phyloP scores from a whole-genome alignment of 2,113 vertebrate species.

The Heloderma charlesbogerti region DNA sequence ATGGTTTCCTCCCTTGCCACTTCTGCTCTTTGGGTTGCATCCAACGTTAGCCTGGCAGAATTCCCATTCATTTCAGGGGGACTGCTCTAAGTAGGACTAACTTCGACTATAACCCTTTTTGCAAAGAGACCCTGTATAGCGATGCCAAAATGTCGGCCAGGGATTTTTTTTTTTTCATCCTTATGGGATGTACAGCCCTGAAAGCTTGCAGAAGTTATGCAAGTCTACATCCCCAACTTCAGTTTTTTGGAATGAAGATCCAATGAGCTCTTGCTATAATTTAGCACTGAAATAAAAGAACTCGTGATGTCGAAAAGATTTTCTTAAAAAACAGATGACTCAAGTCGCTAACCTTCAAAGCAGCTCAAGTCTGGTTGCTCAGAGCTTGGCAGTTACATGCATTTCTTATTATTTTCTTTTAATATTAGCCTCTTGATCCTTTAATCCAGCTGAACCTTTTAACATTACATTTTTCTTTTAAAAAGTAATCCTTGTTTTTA shows the following conservation, averaged over 20 bases:
- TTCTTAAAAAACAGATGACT: constrained; percentile 17
- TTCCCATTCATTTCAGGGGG: no score
- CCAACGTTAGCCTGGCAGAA: no score
- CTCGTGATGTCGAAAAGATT: constrained; percentile 41
- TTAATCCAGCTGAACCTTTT: constrained; percentile 66
- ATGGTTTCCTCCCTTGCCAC: neutral
- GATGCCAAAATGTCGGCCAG: neutral
- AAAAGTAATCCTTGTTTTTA: constrained; percentile 53
- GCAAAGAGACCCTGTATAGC: neutral
- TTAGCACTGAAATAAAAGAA: constrained; percentile 50
- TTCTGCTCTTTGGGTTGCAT: no score
- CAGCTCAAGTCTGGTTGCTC: constrained; percentile 36
- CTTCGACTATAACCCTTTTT: neutral
- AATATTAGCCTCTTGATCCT: constrained; percentile 56
- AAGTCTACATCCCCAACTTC: neutral
- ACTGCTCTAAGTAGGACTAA: no score
- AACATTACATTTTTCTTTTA: constrained; percentile 42
- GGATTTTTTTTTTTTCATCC: no score
- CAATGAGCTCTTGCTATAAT: constrained; percentile 33
- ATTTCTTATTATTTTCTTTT: constrained; percentile 63
- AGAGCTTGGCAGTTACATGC: constrained; percentile 25
- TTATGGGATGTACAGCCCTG: neutral
- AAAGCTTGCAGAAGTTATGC: constrained; percentile 25
- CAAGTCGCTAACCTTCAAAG: constrained; percentile 8
- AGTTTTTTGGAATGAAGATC: constrained; percentile 43